phyloP scores from a whole-genome alignment of 2,888 invertebrate genomes.

The Caprella mutica region DNA sequence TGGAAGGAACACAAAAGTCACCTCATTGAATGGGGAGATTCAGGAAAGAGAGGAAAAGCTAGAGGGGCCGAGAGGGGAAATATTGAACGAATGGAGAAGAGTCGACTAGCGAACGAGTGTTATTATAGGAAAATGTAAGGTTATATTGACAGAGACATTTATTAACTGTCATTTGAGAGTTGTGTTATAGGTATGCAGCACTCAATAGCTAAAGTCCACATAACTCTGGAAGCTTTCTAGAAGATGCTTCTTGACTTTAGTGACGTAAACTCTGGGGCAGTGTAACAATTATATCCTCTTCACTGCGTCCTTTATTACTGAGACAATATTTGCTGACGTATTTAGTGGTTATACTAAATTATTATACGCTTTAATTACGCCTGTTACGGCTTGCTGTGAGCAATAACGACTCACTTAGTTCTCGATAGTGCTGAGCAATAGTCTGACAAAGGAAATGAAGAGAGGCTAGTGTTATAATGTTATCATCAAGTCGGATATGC shows the following conservation, averaged over 20 bases:
- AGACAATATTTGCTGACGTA: too few species aligned
- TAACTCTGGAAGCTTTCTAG: neutral
- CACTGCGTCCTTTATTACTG: too few species aligned
- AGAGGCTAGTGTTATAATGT: too few species aligned
- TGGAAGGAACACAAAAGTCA: constrained; percentile 11
- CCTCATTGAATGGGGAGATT: constrained; percentile 6
- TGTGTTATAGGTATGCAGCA: constrained; percentile 5
- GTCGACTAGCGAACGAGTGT: constrained; percentile 5
- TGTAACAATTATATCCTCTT: too few species aligned
- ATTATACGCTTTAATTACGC: constrained; percentile 9
- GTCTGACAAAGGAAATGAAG: too few species aligned
- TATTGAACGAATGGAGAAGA: constrained; percentile 10
- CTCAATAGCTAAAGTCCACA: constrained; percentile 1
- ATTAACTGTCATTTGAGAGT: constrained; percentile 9
- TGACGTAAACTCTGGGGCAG: neutral
- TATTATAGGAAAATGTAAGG: constrained; percentile 13
- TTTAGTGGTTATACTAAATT: neutral
- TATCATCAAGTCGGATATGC: too few species aligned
- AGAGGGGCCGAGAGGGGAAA: constrained; percentile 4
- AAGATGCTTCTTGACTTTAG: neutral
- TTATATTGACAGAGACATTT: constrained; percentile 12
- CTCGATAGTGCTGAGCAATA: too few species aligned
- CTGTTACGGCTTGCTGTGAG: too few species aligned
- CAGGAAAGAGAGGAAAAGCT: constrained; percentile 9
- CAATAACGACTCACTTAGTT: too few species aligned